Conservation (phyloP, 2,888 invertebrate species). For the Camponotus fellah region DNA sequence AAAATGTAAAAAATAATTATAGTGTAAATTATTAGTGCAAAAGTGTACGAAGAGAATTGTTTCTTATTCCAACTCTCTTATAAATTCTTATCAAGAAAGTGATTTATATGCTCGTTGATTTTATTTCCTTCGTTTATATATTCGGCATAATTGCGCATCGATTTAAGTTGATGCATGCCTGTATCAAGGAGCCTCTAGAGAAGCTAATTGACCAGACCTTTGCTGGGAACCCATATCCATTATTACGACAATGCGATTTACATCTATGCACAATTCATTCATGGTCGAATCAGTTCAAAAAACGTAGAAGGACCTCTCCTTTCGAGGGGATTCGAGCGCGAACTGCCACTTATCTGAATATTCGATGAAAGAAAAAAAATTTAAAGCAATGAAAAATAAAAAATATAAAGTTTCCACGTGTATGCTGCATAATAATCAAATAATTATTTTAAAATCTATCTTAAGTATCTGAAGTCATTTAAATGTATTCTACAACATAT, state of each 20-base stretch:
- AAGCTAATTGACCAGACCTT: constrained; percentile 81
- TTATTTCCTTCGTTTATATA: constrained; percentile 6
- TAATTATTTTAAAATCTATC: neutral
- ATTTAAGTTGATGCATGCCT: constrained; percentile 74
- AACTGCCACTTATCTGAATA: constrained; percentile 13
- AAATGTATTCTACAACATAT: neutral
- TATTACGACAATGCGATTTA: constrained; percentile 78
- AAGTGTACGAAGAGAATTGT: neutral
- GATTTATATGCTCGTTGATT: constrained; percentile 1
- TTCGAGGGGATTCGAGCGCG: constrained; percentile 60
- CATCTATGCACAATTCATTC: constrained; percentile 72
- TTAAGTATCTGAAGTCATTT: neutral
- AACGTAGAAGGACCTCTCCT: constrained; percentile 69
- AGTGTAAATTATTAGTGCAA: neutral
- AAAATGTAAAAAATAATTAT: neutral
- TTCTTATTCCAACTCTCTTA: neutral
- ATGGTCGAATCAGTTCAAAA: constrained; percentile 73
- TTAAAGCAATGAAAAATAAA: neutral
- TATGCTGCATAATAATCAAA: neutral
- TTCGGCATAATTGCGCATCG: constrained; percentile 52
- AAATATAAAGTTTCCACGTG: neutral
- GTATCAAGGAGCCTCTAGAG: constrained; percentile 77
- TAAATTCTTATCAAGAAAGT: neutral
- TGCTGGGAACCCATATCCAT: constrained; percentile 52
- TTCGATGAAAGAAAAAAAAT: neutral